Evolutionary conservation across 2,113 vertebrate species (phyloP).

Genomic region (Sinocyclocheilus anophthalmus): DNA sequence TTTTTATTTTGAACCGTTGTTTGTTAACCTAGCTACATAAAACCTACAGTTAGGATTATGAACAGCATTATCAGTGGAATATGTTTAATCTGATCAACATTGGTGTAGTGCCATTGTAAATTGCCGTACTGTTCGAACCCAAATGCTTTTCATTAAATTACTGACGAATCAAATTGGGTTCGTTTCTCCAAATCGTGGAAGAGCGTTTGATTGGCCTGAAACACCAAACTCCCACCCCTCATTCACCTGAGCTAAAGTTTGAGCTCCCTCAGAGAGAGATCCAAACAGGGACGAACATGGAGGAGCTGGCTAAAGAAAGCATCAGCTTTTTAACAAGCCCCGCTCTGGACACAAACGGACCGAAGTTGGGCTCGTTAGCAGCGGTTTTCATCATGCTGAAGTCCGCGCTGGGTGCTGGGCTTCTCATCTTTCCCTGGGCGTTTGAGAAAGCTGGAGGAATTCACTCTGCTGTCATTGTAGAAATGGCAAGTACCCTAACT

Average conservation of each 20-base stretch:
- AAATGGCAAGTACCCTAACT: conserved; percentile 81
- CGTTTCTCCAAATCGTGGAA: neutral
- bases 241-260: conserved; percentile 37
- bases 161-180: neutral
- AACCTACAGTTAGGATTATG: neutral
- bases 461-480: conserved; percentile 79
- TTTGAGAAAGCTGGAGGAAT: conserved; percentile 86
- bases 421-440: conserved; percentile 95
- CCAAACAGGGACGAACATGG: conserved; percentile 71
- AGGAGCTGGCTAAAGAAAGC: conserved; percentile 73
- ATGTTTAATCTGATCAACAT: too few relatives aligned
- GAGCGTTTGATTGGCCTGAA: neutral
- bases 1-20: too few relatives aligned
- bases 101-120: neutral
- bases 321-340: conserved; percentile 73
- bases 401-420: conserved; percentile 88
- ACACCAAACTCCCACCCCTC: neutral
- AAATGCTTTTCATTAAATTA: neutral
- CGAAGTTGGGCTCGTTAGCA: conserved; percentile 80
- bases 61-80: neutral
- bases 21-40: neutral
- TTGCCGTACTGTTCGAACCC: neutral
- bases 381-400: conserved; percentile 93
- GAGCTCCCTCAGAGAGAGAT: neutral
- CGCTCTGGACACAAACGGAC: conserved; percentile 16